A percentile compares a stretch with the other conserved stretches of the same genome.
phyloP scores from a whole-genome alignment of 2,797 vertebrate species.

The Oceanodroma leucorhoa region DNA sequence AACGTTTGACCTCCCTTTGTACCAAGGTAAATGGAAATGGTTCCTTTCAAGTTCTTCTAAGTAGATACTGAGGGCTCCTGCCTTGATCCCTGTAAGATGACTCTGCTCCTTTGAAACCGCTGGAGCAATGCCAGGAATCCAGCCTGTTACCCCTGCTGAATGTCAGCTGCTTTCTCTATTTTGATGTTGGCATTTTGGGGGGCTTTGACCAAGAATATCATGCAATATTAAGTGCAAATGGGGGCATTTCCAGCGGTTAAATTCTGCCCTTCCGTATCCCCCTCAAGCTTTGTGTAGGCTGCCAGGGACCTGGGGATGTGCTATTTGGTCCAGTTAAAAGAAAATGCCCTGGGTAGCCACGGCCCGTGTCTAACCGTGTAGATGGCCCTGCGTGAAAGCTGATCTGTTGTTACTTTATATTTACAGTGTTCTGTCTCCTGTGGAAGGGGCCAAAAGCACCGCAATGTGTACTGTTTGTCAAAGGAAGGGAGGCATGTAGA shows the following conservation, averaged over 20 bases:
- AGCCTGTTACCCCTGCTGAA: conserved; percentile 32
- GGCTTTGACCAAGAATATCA: not conserved
- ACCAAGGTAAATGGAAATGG: conserved; percentile 17
- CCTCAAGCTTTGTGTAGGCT: not conserved
- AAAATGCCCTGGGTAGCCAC: not conserved
- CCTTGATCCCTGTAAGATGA: conserved; percentile 30
- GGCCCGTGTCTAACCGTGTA: not conserved
- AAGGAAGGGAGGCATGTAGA: conserved; percentile 83
- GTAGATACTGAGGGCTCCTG: conserved; percentile 2
- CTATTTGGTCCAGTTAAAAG: not conserved
- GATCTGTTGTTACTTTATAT: conserved; percentile 73
- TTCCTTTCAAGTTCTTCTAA: conserved; percentile 9
- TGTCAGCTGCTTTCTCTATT: conserved; percentile 16
- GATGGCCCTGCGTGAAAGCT: conserved; percentile 7
- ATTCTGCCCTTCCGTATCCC: not conserved
- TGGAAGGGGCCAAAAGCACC: conserved; percentile 89
- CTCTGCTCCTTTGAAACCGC: conserved; percentile 7
- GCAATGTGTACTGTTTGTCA: conserved; percentile 88
- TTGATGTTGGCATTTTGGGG: not conserved
- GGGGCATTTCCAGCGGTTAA: not conserved
- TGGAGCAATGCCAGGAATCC: conserved; percentile 32
- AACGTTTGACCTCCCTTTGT: conserved; percentile 17
- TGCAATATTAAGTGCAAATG: not conserved
- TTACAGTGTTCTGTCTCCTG: conserved; percentile 93
- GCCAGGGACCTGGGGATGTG: not conserved